These are phyloP conservation scores for Athene noctua DNA, from an alignment of 2,113 vertebrate genomes.

Conservation along the genomic window DNA sequence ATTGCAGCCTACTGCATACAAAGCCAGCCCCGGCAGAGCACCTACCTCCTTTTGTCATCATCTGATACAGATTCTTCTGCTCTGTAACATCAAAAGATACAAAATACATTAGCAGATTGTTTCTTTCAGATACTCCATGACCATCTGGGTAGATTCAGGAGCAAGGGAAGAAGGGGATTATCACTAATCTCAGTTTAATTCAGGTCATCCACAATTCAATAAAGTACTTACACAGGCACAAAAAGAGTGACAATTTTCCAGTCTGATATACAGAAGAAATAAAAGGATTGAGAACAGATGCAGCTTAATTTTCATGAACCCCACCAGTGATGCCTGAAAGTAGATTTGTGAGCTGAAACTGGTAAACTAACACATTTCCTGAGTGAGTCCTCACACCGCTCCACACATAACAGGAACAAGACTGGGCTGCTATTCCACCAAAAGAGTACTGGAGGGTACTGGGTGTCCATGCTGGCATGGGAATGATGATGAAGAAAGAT, in stretches of 20 bases:
- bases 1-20: not conserved
- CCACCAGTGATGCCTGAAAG: not conserved
- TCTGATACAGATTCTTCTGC: constrained; percentile 87
- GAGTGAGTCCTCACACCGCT: not conserved
- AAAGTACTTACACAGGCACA: not conserved
- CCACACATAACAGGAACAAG: rapidly evolving
- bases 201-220: not conserved
- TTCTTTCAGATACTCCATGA: not conserved
- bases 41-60: constrained; percentile 93
- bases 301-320: not conserved
- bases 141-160: not conserved
- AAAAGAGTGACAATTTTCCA: not conserved
- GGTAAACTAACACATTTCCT: not conserved
- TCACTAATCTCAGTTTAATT: not conserved
- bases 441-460: not conserved
- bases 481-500: not conserved
- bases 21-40: not conserved
- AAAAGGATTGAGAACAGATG: not conserved
- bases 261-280: not conserved
- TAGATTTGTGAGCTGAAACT: not conserved
- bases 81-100: constrained; percentile 77
- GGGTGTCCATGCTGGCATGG: not conserved
- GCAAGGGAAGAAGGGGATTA: not conserved
- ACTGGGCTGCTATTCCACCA: not conserved
- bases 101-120: not conserved